Evolutionary conservation across 1,140 invertebrate genomes (phyloP).

Genomic region (Hesperophylax magnus): DNA sequence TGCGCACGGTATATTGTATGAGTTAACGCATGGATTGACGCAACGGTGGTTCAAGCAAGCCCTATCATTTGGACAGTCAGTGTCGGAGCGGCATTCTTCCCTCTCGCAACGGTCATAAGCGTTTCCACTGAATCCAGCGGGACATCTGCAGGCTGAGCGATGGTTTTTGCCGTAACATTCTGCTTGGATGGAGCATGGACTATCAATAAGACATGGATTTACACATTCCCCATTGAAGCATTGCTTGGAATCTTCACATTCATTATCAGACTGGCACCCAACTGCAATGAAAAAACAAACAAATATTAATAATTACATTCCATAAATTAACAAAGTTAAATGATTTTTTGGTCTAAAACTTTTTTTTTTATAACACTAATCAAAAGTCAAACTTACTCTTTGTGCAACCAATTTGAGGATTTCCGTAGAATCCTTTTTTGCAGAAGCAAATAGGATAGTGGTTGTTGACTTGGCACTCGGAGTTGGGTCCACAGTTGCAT

Average conservation of each 20-base stretch:
- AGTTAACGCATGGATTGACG: slow-evolving; percentile 78
- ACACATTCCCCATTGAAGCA: slow-evolving; percentile 88
- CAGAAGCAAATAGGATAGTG: slow-evolving; percentile 89
- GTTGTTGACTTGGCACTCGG: slow-evolving; percentile 83
- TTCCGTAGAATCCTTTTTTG: slow-evolving; percentile 83
- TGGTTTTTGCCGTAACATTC: slow-evolving; percentile 86
- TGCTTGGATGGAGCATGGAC: slow-evolving; percentile 86
- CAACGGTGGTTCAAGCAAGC: slow-evolving; percentile 82
- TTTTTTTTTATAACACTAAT: background rate
- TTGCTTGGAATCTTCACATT: slow-evolving; percentile 82
- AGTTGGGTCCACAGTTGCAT: slow-evolving; percentile 87
- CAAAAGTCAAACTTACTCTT: slow-evolving; percentile 72
- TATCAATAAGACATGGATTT: slow-evolving; percentile 82
- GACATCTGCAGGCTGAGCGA: slow-evolving; percentile 82
- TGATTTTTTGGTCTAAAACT: no score
- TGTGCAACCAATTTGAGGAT: slow-evolving; percentile 84
- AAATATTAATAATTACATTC: background rate
- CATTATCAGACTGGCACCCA: slow-evolving; percentile 84
- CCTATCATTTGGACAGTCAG: slow-evolving; percentile 80
- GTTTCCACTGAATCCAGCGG: slow-evolving; percentile 79
- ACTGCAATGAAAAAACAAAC: slow-evolving; percentile 69
- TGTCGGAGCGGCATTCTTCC: slow-evolving; percentile 84
- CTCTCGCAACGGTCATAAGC: slow-evolving; percentile 83
- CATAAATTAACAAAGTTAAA: no score
- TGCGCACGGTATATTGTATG: slow-evolving; percentile 78